Evolutionary conservation across 2,113 vertebrate species (phyloP).

Genomic region (Epinephelus fuscoguttatus): DNA sequence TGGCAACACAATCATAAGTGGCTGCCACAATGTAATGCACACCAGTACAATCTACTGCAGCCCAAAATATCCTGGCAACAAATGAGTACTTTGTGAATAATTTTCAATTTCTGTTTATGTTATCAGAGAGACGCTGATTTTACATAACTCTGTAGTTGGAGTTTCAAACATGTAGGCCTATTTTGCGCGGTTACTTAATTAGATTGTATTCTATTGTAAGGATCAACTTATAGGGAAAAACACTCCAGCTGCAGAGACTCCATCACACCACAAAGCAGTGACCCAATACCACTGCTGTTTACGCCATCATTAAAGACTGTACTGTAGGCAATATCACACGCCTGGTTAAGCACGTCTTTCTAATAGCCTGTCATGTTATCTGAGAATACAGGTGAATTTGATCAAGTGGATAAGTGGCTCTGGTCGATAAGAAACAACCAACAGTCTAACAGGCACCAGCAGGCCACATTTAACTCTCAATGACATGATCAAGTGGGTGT

Average conservation of each 20-base stretch:
- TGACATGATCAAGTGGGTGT: neutral
- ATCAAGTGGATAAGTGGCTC: slow-evolving; percentile 50
- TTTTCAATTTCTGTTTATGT: neutral
- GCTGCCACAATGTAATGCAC: neutral
- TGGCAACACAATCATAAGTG: neutral
- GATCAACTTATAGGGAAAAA: neutral
- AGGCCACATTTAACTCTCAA: slow-evolving; percentile 3
- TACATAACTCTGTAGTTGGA: neutral
- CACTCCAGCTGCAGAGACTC: neutral
- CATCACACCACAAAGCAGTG: slow-evolving; percentile 2
- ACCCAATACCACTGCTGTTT: slow-evolving; percentile 42
- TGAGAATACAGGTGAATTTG: slow-evolving; percentile 65
- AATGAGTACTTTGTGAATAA: slow-evolving; percentile 12
- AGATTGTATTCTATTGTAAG: neutral
- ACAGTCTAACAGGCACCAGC: neutral
- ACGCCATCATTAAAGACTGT: slow-evolving; percentile 54
- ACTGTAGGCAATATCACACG: slow-evolving; percentile 49
- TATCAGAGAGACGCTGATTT: neutral
- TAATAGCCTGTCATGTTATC: slow-evolving; percentile 70
- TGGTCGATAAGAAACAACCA: slow-evolving; percentile 43
- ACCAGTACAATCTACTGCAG: neutral
- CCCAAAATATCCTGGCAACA: slow-evolving; percentile 1
- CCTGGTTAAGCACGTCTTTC: slow-evolving; percentile 62
- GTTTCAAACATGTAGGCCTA: neutral
- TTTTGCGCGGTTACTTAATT: neutral